These are phyloP conservation scores for Raja brachyura DNA, from an alignment of 2,113 vertebrate genomes.

Conservation along the genomic window DNA sequence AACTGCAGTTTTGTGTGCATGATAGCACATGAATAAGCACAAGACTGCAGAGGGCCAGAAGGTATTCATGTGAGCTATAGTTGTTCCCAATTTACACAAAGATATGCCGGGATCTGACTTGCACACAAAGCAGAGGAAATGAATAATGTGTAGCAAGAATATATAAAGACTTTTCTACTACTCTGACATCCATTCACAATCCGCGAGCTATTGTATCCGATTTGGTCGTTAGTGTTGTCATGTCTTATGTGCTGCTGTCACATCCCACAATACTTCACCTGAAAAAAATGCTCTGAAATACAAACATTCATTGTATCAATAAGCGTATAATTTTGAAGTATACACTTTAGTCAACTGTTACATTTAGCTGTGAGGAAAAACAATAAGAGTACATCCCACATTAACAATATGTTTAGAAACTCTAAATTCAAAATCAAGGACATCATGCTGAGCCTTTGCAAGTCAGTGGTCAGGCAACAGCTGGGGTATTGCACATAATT, in stretches of 20 bases:
- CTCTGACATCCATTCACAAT: background rate
- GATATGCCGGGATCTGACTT: background rate
- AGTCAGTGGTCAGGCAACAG: background rate
- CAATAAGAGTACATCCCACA: too few relatives aligned
- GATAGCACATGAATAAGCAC: background rate
- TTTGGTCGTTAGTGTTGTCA: background rate
- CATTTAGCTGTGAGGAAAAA: background rate
- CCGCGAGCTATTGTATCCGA: background rate
- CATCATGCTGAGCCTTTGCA: background rate
- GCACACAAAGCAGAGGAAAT: too few relatives aligned
- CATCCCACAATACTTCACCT: background rate
- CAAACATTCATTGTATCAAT: background rate
- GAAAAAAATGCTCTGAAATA: background rate
- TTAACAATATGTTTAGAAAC: too few relatives aligned
- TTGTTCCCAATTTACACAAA: background rate
- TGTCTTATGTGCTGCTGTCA: background rate
- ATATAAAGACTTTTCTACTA: background rate
- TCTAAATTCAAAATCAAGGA: background rate
- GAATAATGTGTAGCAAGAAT: background rate
- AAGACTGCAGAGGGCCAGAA: background rate
- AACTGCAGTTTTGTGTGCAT: background rate
- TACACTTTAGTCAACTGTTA: background rate
- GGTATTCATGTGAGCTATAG: background rate
- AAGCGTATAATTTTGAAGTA: background rate
- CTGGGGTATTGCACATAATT: background rate